These are phyloP conservation scores for Tiliacea aurago DNA, from an alignment of 2,888 invertebrate genomes.

Conservation along the genomic window DNA sequence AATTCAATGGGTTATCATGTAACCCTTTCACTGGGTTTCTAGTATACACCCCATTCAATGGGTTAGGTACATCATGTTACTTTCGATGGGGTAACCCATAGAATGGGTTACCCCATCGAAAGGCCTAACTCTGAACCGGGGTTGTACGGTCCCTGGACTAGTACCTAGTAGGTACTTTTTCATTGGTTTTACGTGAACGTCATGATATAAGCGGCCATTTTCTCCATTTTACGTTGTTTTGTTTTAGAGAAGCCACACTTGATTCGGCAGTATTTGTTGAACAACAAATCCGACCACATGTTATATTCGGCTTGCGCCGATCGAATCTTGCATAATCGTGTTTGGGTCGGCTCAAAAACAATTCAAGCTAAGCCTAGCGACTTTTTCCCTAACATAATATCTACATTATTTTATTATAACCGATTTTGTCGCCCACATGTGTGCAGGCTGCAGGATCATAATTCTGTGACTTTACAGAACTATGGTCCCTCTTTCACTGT, in stretches of 20 bases:
- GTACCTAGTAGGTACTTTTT: not conserved
- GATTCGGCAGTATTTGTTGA: not conserved
- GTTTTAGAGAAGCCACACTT: too few species aligned
- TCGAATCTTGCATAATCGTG: not conserved
- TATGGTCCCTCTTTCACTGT: too few species aligned
- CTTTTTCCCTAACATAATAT: not conserved
- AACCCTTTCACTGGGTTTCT: too few species aligned
- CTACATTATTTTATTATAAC: not conserved
- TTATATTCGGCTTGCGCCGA: too few species aligned
- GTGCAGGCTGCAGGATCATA: too few species aligned
- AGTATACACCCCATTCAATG: too few species aligned
- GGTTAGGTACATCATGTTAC: too few species aligned
- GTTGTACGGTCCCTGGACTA: too few species aligned
- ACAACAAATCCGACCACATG: not conserved
- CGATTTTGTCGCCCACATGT: not conserved
- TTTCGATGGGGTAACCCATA: too few species aligned
- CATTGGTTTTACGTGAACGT: not conserved
- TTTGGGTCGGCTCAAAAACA: not conserved
- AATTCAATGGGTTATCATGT: too few species aligned
- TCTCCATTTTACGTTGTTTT: not conserved
- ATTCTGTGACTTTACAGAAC: not conserved
- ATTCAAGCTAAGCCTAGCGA: not conserved
- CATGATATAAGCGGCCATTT: not conserved
- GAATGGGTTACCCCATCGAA: too few species aligned
- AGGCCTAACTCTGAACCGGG: too few species aligned